phyloP scores from a whole-genome alignment of 2,797 vertebrate genomes.

The Pelochelys cantorii region DNA sequence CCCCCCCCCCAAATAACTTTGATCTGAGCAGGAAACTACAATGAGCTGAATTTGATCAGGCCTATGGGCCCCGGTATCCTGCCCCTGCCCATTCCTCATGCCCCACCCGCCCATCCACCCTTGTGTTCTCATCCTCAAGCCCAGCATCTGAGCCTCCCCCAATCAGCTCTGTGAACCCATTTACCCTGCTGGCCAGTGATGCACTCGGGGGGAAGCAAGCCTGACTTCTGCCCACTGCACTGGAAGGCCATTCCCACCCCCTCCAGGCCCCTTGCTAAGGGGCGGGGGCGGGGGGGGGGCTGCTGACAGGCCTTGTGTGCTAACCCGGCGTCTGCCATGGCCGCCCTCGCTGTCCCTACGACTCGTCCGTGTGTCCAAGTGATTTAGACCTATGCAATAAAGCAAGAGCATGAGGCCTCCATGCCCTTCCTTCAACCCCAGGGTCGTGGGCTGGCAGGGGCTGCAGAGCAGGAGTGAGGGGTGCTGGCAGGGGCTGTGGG shows the following conservation, averaged over 20 bases:
- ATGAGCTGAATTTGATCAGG: not conserved
- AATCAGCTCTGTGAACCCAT: not conserved
- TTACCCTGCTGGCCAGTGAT: not conserved
- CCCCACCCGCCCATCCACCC: not conserved
- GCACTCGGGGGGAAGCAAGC: not conserved
- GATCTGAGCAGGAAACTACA: not conserved
- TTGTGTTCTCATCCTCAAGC: not conserved
- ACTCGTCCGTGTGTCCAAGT: fast-evolving
- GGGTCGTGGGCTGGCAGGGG: not conserved
- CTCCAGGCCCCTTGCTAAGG: not conserved
- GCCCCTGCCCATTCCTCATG: not conserved
- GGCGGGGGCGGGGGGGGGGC: fast-evolving
- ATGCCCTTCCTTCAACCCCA: not conserved
- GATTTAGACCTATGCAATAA: slow-evolving; percentile 72
- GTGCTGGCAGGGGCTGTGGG: fast-evolving
- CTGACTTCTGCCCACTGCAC: not conserved
- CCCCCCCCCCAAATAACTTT: not conserved
- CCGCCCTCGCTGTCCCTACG: not conserved
- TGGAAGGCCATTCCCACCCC: not conserved
- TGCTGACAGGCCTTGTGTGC: not conserved
- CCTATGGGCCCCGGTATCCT: not conserved
- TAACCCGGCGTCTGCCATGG: not conserved
- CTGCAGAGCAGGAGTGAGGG: slow-evolving; percentile 41
- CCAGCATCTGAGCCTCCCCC: not conserved
- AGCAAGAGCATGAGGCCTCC: slow-evolving; percentile 32